Base-by-base conservation (phyloP, 2,888 invertebrate genomes). In the Opisthograptis luteolata region DNA sequence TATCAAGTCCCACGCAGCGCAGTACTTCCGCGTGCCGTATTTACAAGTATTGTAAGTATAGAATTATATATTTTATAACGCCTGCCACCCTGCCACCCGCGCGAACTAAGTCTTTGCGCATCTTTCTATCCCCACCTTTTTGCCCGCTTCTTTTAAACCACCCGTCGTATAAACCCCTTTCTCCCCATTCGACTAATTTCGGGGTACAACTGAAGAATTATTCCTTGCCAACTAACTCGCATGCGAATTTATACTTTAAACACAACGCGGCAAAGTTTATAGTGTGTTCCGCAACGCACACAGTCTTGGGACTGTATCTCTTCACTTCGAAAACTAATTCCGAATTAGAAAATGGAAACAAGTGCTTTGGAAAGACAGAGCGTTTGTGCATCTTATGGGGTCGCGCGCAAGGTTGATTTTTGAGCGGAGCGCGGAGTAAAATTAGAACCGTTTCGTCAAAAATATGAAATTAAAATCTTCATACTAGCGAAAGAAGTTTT, bases 1-100 rank as follows among this genome's bases (percentile, higher is more conserved):
- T 77, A 79, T 73, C 87, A 86, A 84, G 55, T 41, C 52, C 9
- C 2, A 5, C 15, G 25, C 22, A 22, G 48, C 76, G 62, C 35
- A 58, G 69, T 81, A 86, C 87, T 90, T 89, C 90, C 90, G 89
- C 87, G 84, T 88, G 76, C 81, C 88, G 89, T 90, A 90, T 90
- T 90, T 90, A 90, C 90, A 90, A 90, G 90, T 90, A 90, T 90
- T 90, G 90, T 90, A 89, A 90, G 90, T 89, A 89, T 90, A 90
- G 89, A 90, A 90, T 90, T 90, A 90, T 90, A 90, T 89, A 90
- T 90, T 90, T 90, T 89, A 89, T 89, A 90, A 89, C 88, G 79
- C 87, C 86, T 75, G 71, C 74, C 74, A 50, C 69, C 72, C 67
- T 57, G 62, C 65, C 73, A 73, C 84, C 85, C 86, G 77, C 85